phyloP scores from a whole-genome alignment of 2,797 vertebrate genomes.

The Dryobates pubescens region DNA sequence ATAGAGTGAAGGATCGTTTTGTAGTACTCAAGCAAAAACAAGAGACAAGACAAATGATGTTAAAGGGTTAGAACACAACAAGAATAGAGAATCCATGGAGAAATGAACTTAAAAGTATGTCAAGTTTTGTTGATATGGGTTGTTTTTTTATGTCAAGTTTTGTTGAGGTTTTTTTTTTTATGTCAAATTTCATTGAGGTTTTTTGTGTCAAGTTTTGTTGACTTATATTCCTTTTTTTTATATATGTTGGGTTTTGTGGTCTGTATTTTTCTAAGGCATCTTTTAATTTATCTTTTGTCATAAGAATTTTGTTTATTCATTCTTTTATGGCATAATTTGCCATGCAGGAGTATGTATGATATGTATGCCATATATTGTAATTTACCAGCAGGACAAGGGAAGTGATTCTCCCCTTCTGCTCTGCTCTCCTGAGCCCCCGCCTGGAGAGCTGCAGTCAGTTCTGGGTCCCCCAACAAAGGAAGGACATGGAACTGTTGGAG shows the following conservation, averaged over 20 bases:
- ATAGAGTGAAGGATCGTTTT: conserved; percentile 52
- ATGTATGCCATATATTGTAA: too few relatives aligned
- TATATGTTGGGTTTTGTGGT: background rate
- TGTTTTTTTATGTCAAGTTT: too few relatives aligned
- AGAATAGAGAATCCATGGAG: background rate
- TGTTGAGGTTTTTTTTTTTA: too few relatives aligned
- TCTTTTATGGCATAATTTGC: background rate
- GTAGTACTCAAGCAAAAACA: conserved; percentile 38
- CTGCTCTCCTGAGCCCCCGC: too few relatives aligned
- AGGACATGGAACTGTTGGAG: too few relatives aligned
- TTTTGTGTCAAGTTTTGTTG: too few relatives aligned
- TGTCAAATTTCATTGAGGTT: too few relatives aligned
- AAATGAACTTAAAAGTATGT: background rate
- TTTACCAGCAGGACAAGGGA: too few relatives aligned
- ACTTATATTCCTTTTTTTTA: background rate
- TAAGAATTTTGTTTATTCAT: background rate
- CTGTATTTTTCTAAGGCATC: background rate
- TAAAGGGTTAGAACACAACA: conserved; percentile 26
- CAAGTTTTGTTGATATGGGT: background rate
- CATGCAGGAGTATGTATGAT: too few relatives aligned
- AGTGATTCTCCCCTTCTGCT: too few relatives aligned
- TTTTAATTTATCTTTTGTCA: background rate
- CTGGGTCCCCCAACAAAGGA: too few relatives aligned
- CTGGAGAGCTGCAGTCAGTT: too few relatives aligned
- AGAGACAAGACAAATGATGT: conserved; percentile 46